These are phyloP conservation scores for Beaufortia kweichowensis DNA, from an alignment of 2,113 vertebrate species.

Conservation along the genomic window DNA sequence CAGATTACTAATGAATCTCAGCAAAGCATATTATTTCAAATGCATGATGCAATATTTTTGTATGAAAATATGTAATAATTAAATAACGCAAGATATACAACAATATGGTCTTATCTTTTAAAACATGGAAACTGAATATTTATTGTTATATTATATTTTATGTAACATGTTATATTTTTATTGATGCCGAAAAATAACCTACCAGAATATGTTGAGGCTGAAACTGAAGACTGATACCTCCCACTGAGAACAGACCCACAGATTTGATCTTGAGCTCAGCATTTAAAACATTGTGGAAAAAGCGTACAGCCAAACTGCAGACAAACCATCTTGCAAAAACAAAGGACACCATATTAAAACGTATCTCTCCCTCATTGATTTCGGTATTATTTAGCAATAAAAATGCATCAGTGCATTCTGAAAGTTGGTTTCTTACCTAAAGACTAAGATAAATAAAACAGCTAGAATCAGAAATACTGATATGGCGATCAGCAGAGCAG, in stretches of 20 bases:
- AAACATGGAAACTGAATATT: background rate
- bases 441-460: conserved; percentile 52
- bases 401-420: background rate
- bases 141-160: background rate
- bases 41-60: too few relatives aligned
- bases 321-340: conserved; percentile 79
- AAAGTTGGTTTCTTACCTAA: conserved; percentile 67
- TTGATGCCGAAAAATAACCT: conserved; percentile 55
- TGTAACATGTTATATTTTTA: background rate
- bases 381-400: background rate
- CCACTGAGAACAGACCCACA: conserved; percentile 85
- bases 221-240: conserved; percentile 90
- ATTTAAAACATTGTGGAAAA: conserved; percentile 83
- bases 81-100: background rate
- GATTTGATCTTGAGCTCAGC: conserved; percentile 90
- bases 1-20: background rate
- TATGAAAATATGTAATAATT: background rate
- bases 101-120: too few relatives aligned
- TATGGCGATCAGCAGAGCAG: conserved; percentile 63
- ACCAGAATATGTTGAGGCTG: conserved; percentile 89
- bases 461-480: conserved; percentile 63
- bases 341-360: conserved; percentile 1
- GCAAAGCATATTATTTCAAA: background rate
- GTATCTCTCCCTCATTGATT: background rate
- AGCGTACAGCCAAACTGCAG: conserved; percentile 79